phyloP scores from a whole-genome alignment of 2,888 invertebrate genomes.

The Hypercompe scribonia region DNA sequence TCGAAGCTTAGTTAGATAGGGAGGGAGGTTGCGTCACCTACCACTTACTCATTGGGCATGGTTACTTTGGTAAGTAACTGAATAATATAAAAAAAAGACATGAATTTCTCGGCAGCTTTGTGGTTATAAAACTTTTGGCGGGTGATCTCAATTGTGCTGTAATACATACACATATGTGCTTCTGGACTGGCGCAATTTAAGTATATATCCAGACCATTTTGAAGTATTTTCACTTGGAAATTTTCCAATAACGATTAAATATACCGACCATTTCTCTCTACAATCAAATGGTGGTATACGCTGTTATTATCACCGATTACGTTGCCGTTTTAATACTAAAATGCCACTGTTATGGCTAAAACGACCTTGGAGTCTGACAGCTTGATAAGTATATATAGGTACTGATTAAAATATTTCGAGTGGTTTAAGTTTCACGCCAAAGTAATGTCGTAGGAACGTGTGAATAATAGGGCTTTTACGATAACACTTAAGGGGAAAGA shows the following conservation, averaged over 20 bases:
- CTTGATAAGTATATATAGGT: slow-evolving; percentile 45
- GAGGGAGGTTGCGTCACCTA: too few species aligned
- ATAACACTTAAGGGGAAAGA: slow-evolving; percentile 22
- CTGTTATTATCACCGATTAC: slow-evolving; percentile 51
- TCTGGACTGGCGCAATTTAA: slow-evolving; percentile 1
- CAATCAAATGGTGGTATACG: slow-evolving; percentile 39
- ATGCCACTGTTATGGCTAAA: slow-evolving; percentile 32
- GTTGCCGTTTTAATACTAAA: slow-evolving; percentile 41
- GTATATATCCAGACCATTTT: slow-evolving; percentile 8
- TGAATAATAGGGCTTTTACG: slow-evolving; percentile 31
- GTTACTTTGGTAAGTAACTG: too few species aligned
- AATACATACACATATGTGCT: background rate
- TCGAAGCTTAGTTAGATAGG: too few species aligned
- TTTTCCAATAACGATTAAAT: slow-evolving; percentile 45
- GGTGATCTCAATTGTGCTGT: background rate
- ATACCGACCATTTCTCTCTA: slow-evolving; percentile 30
- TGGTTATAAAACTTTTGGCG: background rate
- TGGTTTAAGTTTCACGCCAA: slow-evolving; percentile 39
- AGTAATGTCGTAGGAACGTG: slow-evolving; percentile 24
- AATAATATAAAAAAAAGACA: too few species aligned
- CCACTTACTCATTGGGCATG: too few species aligned
- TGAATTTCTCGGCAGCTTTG: slow-evolving; percentile 21
- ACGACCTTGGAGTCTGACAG: slow-evolving; percentile 46
- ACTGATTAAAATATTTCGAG: slow-evolving; percentile 48
- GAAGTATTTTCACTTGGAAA: slow-evolving; percentile 36